Evolutionary conservation across 2,888 invertebrate species (phyloP), one percentile per base, ranked within the genome.

Genomic region (Sympetrum striolatum): DNA sequence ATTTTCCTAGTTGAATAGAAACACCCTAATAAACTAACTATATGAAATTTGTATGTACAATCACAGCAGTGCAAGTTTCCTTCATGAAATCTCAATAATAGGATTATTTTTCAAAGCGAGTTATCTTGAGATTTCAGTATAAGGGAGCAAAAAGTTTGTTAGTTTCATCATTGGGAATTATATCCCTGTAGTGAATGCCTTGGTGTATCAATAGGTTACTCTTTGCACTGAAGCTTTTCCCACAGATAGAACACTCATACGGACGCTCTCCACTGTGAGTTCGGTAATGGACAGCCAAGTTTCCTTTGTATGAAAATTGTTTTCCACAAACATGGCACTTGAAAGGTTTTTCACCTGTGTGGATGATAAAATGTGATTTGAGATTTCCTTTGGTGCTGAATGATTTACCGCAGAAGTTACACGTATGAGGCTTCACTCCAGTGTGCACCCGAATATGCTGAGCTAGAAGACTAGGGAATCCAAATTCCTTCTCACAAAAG

Each of bases 321-420:
- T 64, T 90, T 5, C 31, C n/a, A 35, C 91, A 91, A 5, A 91
- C 37, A 44, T 81, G 22, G 64, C 91, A 91, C 48, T 53, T 37
- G 53, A 58, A 81, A 14, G 91, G 91, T n/a, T 81, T 91, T 18
- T 91, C 81, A 3, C 91, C 91, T 4, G 91, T 90, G 53, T 91
- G 91, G 5, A 90, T 80, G 31, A 60, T 25, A 60, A 60, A 39
- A 81, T 91, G 91, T 2, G 60, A 81, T 35, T 60, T 80, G 0
- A 90, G 79, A 39, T 81, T 81, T 18, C 73, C 60, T 18, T 80
- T 64, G 12, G 81, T 60, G 14, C 60, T 64, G 48, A 91, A 91
- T 1, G 81, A 31, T 90, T 82, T 90, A 12, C 53, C 35, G 25
- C 91, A 91, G 12, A 90, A 25, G n/a, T 25, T 18, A 44, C 91